Evolutionary conservation across 2,797 vertebrate species (phyloP).

Genomic region (Myotis myotis): DNA sequence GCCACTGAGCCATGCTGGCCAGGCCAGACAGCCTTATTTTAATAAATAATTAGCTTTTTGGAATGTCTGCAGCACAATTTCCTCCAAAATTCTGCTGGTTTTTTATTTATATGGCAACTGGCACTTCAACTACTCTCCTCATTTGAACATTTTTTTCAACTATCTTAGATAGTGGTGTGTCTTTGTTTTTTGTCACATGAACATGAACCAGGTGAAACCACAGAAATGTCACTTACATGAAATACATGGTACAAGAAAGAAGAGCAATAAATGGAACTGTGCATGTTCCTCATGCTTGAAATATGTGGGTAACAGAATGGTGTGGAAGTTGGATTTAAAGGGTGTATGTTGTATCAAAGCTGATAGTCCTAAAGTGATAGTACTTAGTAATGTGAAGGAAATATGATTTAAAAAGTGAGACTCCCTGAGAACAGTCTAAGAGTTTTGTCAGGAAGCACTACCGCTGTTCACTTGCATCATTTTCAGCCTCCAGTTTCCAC

Average conservation of each 20-base stretch:
- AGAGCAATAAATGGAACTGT: background rate
- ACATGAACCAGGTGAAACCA: background rate
- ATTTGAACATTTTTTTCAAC: background rate
- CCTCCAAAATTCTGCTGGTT: background rate
- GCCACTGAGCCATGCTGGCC: too few species aligned
- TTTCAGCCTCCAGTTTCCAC: background rate
- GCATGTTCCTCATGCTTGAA: background rate
- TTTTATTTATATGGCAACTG: background rate
- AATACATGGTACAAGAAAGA: background rate
- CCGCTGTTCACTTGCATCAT: constrained; percentile 25
- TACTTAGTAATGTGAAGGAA: background rate
- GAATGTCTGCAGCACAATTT: background rate
- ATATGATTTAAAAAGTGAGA: background rate
- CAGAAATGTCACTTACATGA: background rate
- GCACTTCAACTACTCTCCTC: background rate
- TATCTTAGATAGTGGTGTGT: background rate
- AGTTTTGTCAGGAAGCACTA: background rate
- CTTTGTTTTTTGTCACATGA: background rate
- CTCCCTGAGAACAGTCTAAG: background rate
- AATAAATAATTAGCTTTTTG: background rate
- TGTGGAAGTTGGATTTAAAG: background rate
- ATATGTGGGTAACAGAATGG: background rate
- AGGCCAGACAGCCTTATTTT: background rate
- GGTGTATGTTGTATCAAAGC: background rate
- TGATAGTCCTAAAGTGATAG: background rate